phyloP scores from a whole-genome alignment of 2,888 invertebrate species.

The Priocnemis perturbator region DNA sequence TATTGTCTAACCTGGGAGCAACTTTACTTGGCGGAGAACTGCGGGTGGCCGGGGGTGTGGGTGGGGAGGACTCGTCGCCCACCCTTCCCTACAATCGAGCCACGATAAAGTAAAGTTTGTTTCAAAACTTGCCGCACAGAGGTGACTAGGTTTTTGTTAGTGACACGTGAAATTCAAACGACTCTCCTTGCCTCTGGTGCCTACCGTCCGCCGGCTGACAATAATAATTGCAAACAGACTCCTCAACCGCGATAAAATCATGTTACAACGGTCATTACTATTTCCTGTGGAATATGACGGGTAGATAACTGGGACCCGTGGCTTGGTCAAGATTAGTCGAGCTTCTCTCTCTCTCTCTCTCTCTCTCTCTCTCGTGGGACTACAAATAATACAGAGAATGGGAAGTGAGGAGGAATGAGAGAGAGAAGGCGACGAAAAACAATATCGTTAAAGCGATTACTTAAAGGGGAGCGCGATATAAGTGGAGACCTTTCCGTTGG shows the following conservation, averaged over 20 bases:
- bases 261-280: not conserved
- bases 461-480: no score
- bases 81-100: conserved; percentile 55
- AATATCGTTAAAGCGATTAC: no score
- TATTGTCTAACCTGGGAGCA: conserved; percentile 75
- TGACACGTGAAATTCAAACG: conserved; percentile 63
- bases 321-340: conserved; percentile 3
- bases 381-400: no score
- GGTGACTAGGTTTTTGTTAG: conserved; percentile 63
- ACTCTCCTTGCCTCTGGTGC: conserved; percentile 24
- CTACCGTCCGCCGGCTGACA: not conserved
- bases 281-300: not conserved
- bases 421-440: not conserved
- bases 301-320: not conserved
- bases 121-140: conserved; percentile 64
- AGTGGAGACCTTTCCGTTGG: no score
- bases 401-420: not conserved
- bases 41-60: conserved; percentile 40
- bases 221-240: not conserved
- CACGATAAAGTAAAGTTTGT: conserved; percentile 73
- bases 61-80: conserved; percentile 23
- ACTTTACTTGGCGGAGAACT: conserved; percentile 69
- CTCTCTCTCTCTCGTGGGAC: not conserved
- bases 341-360: no score
- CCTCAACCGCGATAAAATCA: conserved; percentile 4